Conservation (phyloP, 2,113 vertebrate genomes). For the Tragulus kanchil region DNA sequence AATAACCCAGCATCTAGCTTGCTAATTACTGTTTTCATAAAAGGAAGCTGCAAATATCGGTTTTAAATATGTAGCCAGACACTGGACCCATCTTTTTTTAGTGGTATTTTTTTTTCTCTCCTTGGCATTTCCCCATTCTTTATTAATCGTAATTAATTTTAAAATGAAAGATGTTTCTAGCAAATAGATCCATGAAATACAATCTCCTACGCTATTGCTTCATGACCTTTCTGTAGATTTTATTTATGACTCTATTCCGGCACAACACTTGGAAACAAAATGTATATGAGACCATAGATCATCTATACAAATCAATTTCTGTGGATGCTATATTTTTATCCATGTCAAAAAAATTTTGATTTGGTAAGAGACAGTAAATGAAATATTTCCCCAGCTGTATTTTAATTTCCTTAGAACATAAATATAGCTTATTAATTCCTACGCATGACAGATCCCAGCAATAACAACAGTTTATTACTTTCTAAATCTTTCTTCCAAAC, state of each 20-base stretch:
- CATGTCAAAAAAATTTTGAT: slow-evolving; percentile 53
- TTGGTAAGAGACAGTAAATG: slow-evolving; percentile 58
- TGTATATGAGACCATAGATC: slow-evolving; percentile 27
- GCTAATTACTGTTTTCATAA: slow-evolving; percentile 35
- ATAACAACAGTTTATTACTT: slow-evolving; percentile 73
- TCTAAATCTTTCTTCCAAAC: slow-evolving; percentile 66
- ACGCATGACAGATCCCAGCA: slow-evolving; percentile 58
- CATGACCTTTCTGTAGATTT: slow-evolving; percentile 24
- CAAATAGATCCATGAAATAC: slow-evolving; percentile 19
- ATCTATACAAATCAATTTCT: slow-evolving; percentile 54
- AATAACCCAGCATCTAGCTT: not conserved
- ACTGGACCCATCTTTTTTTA: not conserved
- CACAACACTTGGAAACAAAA: slow-evolving; percentile 39
- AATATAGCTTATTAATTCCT: slow-evolving; percentile 76
- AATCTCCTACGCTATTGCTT: not conserved
- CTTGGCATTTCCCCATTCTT: slow-evolving; percentile 54
- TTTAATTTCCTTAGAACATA: slow-evolving; percentile 75
- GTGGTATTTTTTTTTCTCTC: slow-evolving; percentile 39
- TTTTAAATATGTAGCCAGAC: slow-evolving; percentile 55
- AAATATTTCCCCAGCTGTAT: slow-evolving; percentile 62
- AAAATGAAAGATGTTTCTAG: slow-evolving; percentile 56
- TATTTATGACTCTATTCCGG: slow-evolving; percentile 50
- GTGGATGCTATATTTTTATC: slow-evolving; percentile 31
- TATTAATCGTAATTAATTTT: slow-evolving; percentile 48
- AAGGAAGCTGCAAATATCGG: slow-evolving; percentile 9